These are phyloP conservation scores for Heliconius hewitsoni DNA, from an alignment of 1,140 invertebrate species.

Conservation along the genomic window DNA sequence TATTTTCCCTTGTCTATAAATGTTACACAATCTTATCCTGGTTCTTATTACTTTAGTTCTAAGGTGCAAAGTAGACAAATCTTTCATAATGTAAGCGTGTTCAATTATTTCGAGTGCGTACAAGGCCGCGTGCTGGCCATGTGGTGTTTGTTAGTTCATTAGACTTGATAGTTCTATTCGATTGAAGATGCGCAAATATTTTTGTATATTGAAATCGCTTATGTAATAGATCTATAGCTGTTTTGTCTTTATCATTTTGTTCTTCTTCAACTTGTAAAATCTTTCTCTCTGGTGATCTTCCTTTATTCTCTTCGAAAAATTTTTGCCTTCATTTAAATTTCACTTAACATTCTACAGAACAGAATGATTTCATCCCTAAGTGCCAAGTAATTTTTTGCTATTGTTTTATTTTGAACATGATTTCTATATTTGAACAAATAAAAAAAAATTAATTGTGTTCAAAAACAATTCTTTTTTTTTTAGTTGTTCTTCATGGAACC, in stretches of 20 bases:
- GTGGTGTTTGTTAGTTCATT: conserved; percentile 38
- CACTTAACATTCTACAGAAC: too few species aligned
- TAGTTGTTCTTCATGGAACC: too few species aligned
- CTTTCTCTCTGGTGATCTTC: not conserved
- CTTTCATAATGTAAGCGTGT: conserved; percentile 14
- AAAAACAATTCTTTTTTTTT: too few species aligned
- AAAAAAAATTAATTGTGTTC: too few species aligned
- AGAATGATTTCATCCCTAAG: too few species aligned
- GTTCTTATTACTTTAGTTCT: not conserved
- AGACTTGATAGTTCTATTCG: conserved; percentile 20
- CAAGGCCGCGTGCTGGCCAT: conserved; percentile 38
- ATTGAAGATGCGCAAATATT: conserved; percentile 18
- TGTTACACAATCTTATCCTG: not conserved
- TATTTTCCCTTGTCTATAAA: not conserved
- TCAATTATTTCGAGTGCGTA: conserved; percentile 38
- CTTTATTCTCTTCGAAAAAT: not conserved
- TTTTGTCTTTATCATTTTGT: not conserved
- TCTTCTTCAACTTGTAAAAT: not conserved
- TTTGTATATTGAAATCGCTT: not conserved
- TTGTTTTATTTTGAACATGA: too few species aligned
- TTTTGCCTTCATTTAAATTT: too few species aligned
- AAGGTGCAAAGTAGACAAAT: not conserved
- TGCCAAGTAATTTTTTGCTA: too few species aligned
- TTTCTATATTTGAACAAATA: too few species aligned
- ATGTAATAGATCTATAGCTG: not conserved